These are phyloP conservation scores for Heliornis fulica DNA, from an alignment of 2,113 vertebrate genomes.

Conservation along the genomic window DNA sequence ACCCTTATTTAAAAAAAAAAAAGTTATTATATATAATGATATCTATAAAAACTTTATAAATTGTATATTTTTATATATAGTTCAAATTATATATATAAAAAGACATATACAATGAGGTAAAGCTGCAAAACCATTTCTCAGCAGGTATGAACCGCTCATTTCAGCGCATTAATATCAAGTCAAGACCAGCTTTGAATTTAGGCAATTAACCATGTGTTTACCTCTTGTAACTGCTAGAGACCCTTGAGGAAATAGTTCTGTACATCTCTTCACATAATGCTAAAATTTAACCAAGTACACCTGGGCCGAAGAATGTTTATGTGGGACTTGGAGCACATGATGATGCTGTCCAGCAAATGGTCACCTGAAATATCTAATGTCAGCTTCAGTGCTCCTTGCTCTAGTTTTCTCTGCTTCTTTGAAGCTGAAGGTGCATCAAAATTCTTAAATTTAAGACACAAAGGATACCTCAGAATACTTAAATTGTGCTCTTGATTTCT, in stretches of 20 bases:
- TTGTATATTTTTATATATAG: not conserved
- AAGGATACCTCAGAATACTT: not conserved
- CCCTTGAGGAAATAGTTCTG: not conserved
- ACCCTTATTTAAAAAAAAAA: accelerated
- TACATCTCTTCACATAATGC: not conserved
- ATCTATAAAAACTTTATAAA: not conserved
- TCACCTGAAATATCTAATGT: not conserved
- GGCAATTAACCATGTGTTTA: not conserved
- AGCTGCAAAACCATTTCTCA: not conserved
- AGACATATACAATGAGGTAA: not conserved
- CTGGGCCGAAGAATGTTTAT: not conserved
- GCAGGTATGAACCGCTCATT: not conserved
- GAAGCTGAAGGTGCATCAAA: not conserved
- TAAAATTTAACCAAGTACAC: not conserved
- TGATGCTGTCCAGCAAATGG: not conserved
- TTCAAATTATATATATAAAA: not conserved
- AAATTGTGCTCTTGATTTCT: not conserved
- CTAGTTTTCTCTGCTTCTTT: not conserved
- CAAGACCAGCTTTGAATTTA: not conserved
- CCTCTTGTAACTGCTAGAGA: not conserved
- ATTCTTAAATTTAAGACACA: not conserved
- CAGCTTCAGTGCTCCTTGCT: not conserved
- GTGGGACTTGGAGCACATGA: not conserved
- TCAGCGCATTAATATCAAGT: not conserved
- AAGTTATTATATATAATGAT: too few relatives aligned